phyloP scores from a whole-genome alignment of 2,888 invertebrate genomes.

The Chalcosyrphus nemorum region DNA sequence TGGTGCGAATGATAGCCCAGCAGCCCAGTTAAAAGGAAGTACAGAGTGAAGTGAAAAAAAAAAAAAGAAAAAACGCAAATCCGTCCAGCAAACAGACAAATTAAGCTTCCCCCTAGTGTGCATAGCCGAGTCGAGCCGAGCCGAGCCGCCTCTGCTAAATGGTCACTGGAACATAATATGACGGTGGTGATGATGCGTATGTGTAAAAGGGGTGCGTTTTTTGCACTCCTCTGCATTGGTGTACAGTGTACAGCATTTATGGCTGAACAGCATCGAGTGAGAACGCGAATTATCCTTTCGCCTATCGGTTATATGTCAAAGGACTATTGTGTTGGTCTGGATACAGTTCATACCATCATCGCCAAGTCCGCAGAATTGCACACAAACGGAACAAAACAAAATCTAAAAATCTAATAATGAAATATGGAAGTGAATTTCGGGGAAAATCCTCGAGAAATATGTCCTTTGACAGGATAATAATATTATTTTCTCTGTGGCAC shows the following conservation, averaged over 20 bases:
- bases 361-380: neutral
- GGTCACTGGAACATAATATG: constrained; percentile 64
- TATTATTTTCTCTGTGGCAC: constrained; percentile 70
- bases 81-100: constrained; percentile 72
- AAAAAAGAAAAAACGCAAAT: constrained; percentile 53
- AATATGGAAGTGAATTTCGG: constrained; percentile 68
- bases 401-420: constrained; percentile 71
- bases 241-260: constrained; percentile 11
- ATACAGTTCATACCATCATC: constrained; percentile 19
- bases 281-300: constrained; percentile 44
- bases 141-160: constrained; percentile 64
- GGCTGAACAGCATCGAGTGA: constrained; percentile 11
- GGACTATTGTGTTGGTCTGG: constrained; percentile 49
- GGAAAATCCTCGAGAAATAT: constrained; percentile 71
- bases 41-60: constrained; percentile 5
- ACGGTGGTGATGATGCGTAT: constrained; percentile 67
- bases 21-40: constrained; percentile 43
- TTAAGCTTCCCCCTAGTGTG: constrained; percentile 68
- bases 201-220: constrained; percentile 72
- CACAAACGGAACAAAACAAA: constrained; percentile 24
- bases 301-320: constrained; percentile 47
- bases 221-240: constrained; percentile 63
- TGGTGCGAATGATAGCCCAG: neutral
- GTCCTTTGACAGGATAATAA: constrained; percentile 73
- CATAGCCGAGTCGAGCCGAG: constrained; percentile 10